Percentiles rank a stretch among this genome's conserved stretches.
phyloP scores from a whole-genome alignment of 2,113 vertebrate species.

The Varanus komodoensis region DNA sequence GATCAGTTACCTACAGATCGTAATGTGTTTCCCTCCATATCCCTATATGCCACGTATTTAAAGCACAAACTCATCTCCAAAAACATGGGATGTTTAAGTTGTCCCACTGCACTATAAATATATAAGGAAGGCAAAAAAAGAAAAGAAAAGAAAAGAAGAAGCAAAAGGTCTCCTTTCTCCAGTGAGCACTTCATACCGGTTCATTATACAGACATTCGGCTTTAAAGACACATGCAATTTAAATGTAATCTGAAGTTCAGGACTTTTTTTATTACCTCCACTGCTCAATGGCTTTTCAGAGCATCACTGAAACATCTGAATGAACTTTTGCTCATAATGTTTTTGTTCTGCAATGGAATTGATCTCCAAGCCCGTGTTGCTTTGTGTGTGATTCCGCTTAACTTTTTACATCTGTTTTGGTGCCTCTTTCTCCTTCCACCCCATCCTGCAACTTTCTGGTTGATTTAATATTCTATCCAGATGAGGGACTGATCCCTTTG shows the following conservation, averaged over 20 bases:
- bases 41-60: background rate
- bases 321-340: background rate
- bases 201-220: background rate
- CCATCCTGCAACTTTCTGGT: constrained; percentile 27
- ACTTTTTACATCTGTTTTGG: constrained; percentile 2
- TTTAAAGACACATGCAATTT: constrained; percentile 31
- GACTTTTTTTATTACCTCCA: constrained; percentile 2
- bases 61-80: constrained; percentile 1
- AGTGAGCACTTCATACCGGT: background rate
- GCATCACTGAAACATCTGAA: constrained; percentile 2
- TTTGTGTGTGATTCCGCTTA: background rate
- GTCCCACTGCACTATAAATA: constrained; percentile 26
- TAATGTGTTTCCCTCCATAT: background rate
- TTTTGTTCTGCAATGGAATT: constrained; percentile 25
- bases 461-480: constrained; percentile 42
- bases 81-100: constrained; percentile 8
- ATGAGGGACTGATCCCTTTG: constrained; percentile 4
- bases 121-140: background rate
- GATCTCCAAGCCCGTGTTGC: background rate
- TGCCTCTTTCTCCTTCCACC: background rate
- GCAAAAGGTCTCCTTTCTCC: background rate
- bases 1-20: background rate
- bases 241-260: constrained; percentile 20
- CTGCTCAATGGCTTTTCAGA: background rate
- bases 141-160: no score